phyloP scores from a whole-genome alignment of 2,888 invertebrate genomes.

The Aphodius sticticus region DNA sequence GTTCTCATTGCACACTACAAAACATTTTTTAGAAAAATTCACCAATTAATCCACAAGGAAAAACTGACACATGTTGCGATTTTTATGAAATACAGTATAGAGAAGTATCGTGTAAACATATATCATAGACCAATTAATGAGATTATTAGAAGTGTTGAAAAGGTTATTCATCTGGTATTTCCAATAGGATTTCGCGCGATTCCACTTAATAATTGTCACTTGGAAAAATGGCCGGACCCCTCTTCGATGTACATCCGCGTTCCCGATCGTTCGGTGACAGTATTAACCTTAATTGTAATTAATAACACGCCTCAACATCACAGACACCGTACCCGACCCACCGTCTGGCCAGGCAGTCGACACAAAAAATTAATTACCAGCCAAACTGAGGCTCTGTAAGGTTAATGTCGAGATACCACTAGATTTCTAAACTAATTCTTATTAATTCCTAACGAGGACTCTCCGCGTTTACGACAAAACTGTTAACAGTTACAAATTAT shows the following conservation, averaged over 20 bases:
- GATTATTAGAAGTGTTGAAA: not conserved
- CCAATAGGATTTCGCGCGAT: not conserved
- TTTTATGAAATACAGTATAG: too few species aligned
- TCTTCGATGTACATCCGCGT: not conserved
- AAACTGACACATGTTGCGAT: too few species aligned
- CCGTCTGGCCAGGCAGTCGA: not conserved
- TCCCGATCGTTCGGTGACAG: not conserved
- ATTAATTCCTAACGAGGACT: not conserved
- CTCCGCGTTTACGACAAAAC: not conserved
- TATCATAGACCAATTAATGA: not conserved
- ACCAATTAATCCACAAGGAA: too few species aligned
- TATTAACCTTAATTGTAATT: not conserved
- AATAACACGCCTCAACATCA: not conserved
- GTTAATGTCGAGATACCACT: not conserved
- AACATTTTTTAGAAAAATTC: too few species aligned
- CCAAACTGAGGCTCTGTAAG: not conserved
- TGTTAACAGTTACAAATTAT: slow-evolving; percentile 4
- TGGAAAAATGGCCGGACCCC: not conserved
- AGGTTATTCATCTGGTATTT: not conserved
- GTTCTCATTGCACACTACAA: too few species aligned
- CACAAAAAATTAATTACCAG: not conserved
- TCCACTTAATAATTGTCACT: not conserved
- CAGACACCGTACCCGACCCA: not conserved
- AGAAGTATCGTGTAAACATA: too few species aligned
- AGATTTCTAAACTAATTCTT: not conserved